Base-by-base conservation (phyloP, 2,888 invertebrate species). In the Cryptocephalus primarius region DNA sequence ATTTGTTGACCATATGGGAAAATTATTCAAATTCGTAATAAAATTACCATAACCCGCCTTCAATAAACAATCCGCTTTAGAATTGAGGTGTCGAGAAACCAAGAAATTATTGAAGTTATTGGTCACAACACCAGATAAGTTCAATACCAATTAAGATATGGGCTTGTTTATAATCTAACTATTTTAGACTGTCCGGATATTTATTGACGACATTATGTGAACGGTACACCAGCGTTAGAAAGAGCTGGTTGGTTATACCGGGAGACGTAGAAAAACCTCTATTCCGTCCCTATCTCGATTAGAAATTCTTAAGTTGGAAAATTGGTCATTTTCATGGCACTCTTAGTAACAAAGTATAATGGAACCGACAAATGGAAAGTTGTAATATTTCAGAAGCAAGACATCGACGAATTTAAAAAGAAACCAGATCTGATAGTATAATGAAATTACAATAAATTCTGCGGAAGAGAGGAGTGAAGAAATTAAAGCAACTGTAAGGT, bases 41-140 rank as follows among this genome's bases (percentile, higher is more conserved):
- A 48, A 52, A 49, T 49, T 53, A 49, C 54, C 47, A 52, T 41
- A 46, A 45, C 43, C 42, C 43, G 51, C 52, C 49, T 43, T 47
- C 45, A 44, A 50, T 54, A 54, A 54, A 54, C 47, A 48, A 51
- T 49, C 48, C 47, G 47, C 44, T 51, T 52, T 49, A 51, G 47
- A 46, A 47, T 45, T 43, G 47, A 57, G 54, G 55, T 55, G 58
- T 56, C 52, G 53, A 51, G 50, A 52, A 55, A 54, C 52, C 52
- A 48, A 49, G 52, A 46, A 54, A 43, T 48, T 47, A 53, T 46
- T 45, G 48, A 51, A 51, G 44, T 46, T 50, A 47, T 53, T 50
- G 47, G 51, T 48, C 47, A 52, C 39, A 52, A 49, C 48, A 51
- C 41, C 40, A 47, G 51, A 53, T 53, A 55, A 53, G 42, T 50